Base-by-base conservation (phyloP, 1,140 invertebrate genomes). In the Whitmania pigra region DNA sequence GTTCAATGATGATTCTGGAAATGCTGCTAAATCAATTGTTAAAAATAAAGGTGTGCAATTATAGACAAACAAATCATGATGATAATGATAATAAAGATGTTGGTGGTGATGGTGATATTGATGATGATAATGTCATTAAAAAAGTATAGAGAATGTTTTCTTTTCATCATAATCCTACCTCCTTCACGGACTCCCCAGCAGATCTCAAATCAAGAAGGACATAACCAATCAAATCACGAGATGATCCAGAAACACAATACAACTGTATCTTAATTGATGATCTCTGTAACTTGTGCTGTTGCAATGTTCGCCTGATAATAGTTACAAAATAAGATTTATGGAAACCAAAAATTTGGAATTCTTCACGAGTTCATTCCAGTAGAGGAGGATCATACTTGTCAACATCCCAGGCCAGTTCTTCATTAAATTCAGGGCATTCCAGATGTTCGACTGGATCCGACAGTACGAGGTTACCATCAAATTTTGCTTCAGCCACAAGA, bases 401-500 rank as follows among this genome's bases (percentile, higher is more conserved):
- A 22, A 85, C 73, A 74, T 84, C 83, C 83, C 84, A 85, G 25
- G 83, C 84, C 43, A 85, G 73, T 75, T 85, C 84, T 72, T 84
- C 83, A 22, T 80, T 82, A 69, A 85, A 80, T 69, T 83, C 78
- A 40, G 83, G 82, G 31, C 67, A 75, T 63, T 80, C 79, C 31
- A 77, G 75, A 76, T 84, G 83, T 53, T 79, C 75, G 17, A 84
- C 79, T 40, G 82, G 82, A 77, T 85, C 84, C 53, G 82, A 84
- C 7, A 77, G 73, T 53, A 85, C 75, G 15, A 83, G 74, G 76
- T 85, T 84, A 9, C 82, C 82, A 78, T 85, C 83, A 77, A 85
- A 84, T 71, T 79, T 79, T 15, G 83, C 83, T 74, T 85, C 84
- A 36, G 80, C 78, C 31, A 83, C 75, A 17, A 84, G 69, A 69